phyloP scores from a whole-genome alignment of 2,797 vertebrate genomes.

The Phoebastria nigripes region DNA sequence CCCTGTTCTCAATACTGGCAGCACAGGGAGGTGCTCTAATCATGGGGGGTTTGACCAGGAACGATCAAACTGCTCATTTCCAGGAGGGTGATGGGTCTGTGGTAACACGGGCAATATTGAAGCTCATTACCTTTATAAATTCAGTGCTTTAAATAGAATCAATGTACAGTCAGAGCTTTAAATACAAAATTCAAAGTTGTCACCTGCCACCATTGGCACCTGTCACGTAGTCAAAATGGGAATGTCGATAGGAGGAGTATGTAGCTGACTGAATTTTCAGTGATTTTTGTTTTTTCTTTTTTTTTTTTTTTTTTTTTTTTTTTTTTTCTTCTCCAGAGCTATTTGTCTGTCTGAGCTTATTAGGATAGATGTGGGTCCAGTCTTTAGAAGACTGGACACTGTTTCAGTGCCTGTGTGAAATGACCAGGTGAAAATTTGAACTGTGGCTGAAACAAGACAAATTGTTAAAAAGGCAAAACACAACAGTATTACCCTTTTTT shows the following conservation, averaged over 20 bases:
- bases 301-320: not conserved
- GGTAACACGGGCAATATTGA: slow-evolving; percentile 89
- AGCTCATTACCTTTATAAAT: slow-evolving; percentile 59
- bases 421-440: not conserved
- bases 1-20: slow-evolving; percentile 90
- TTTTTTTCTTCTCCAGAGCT: not conserved
- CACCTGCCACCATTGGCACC: slow-evolving; percentile 62
- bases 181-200: slow-evolving; percentile 47
- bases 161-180: slow-evolving; percentile 45
- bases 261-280: not conserved
- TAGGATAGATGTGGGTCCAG: not conserved
- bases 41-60: slow-evolving; percentile 69
- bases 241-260: not conserved
- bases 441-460: not conserved
- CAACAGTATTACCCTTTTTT: not conserved
- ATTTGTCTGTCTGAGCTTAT: not conserved
- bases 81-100: slow-evolving; percentile 83
- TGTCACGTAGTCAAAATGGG: not conserved
- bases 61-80: slow-evolving; percentile 40
- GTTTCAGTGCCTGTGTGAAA: not conserved
- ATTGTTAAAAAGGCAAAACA: not conserved
- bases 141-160: slow-evolving; percentile 38
- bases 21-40: slow-evolving; percentile 82
- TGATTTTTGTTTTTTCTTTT: not conserved
- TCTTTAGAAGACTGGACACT: not conserved